phyloP scores from a whole-genome alignment of 2,888 invertebrate genomes.

The Mythimna lalbum region DNA sequence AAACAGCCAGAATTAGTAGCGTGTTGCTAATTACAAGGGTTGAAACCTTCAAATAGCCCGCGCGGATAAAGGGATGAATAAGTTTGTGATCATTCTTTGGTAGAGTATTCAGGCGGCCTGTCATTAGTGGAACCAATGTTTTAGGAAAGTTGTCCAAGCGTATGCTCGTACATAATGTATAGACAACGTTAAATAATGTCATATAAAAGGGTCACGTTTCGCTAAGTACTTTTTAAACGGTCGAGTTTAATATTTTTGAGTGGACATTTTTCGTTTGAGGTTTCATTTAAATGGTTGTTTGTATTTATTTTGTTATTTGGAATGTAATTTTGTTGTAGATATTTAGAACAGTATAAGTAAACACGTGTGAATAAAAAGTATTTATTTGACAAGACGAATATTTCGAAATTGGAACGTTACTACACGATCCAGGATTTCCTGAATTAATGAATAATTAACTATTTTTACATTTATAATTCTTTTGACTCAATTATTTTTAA shows the following conservation, averaged over 20 bases:
- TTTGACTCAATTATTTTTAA: too few relatives aligned
- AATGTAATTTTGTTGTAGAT: conserved; percentile 19
- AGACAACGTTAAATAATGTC: conserved; percentile 75
- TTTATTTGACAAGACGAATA: not conserved
- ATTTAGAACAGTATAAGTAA: conserved; percentile 5
- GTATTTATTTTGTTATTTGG: conserved; percentile 38
- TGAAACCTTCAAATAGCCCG: conserved; percentile 74
- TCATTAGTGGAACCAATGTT: conserved; percentile 84
- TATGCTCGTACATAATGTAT: conserved; percentile 66
- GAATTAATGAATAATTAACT: too few relatives aligned
- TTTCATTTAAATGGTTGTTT: conserved; percentile 47
- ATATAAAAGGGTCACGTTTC: conserved; percentile 78
- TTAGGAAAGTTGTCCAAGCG: conserved; percentile 74
- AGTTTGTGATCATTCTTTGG: conserved; percentile 84
- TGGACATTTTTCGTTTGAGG: conserved; percentile 44
- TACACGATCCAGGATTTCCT: too few relatives aligned
- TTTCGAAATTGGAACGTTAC: conserved; percentile 5
- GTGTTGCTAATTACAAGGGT: conserved; percentile 83
- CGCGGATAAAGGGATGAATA: conserved; percentile 81
- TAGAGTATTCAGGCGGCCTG: conserved; percentile 75
- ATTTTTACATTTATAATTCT: too few relatives aligned
- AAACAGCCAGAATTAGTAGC: conserved; percentile 74
- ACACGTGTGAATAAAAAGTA: not conserved
- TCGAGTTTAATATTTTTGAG: conserved; percentile 60
- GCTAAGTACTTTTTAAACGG: conserved; percentile 66